Percentiles rank a stretch among this genome's conserved stretches.
Evolutionary conservation across 2,797 vertebrate species (phyloP).

Genomic region (Smutsia gigantea): DNA sequence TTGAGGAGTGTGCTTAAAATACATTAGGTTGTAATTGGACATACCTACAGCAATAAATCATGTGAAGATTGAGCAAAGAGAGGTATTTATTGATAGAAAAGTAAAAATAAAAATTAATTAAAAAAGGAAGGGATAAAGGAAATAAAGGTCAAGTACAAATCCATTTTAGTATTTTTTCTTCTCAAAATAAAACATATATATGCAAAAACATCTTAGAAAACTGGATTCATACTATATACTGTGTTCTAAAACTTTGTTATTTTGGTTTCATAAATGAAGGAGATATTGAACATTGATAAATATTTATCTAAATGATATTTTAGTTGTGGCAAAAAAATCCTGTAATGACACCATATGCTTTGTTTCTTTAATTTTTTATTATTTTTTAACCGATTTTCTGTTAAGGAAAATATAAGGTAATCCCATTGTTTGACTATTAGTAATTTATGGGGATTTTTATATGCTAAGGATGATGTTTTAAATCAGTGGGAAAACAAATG

Average conservation of each 20-base stretch:
- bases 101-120: not conserved
- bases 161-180: not conserved
- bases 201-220: not conserved
- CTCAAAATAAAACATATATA: not conserved
- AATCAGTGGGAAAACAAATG: not conserved
- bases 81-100: not conserved
- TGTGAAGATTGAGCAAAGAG: not conserved
- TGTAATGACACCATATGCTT: not conserved
- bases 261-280: not conserved
- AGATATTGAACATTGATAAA: not conserved
- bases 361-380: not conserved
- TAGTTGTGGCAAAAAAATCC: not conserved
- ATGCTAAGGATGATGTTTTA: not conserved
- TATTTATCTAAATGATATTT: not conserved
- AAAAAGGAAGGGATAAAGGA: not conserved
- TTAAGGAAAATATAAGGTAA: not conserved
- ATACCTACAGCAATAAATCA: not conserved
- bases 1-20: not conserved
- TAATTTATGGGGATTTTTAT: not conserved
- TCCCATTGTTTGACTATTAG: not conserved
- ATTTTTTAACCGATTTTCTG: not conserved
- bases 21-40: not conserved
- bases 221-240: not conserved
- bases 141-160: not conserved
- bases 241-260: not conserved